Evolutionary conservation across 2,888 invertebrate genomes (phyloP), one percentile per base, ranked within the genome.

Genomic region (Bhutanitis thaidina): DNA sequence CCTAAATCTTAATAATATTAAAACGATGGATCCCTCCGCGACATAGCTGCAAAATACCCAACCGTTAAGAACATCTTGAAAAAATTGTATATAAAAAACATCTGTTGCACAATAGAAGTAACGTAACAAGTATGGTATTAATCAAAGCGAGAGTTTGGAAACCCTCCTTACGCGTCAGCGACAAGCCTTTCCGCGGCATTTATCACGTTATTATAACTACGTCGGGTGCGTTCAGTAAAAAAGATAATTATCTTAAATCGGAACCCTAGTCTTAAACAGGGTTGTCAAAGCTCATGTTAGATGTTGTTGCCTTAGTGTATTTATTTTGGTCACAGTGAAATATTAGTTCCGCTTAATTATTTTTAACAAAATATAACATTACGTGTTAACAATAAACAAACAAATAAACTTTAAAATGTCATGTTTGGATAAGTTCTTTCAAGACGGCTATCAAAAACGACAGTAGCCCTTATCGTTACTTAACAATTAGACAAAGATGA

Each of bases 111-210:
- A 77, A 79, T 78, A 77, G 77, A 75, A 74, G 60, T 70, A 66
- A 71, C 66, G 67, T 71, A 74, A 77, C 79, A 78, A 80, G 77
- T 72, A 71, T 72, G 69, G 70, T 77, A 80, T 80, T 80, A 80
- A 80, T 80, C 80, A 80, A 70, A 74, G 60, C 56, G 53, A 39
- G 60, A 65, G 61, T 62, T 56, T 58, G 68, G 68, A 69, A 71
- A 71, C 79, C 80, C 80, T 74, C 72, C 70, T 79, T 76, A 73
- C 80, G 83, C 87, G 86, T 87, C 87, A 87, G 61, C 74, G 78
- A 71, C 86, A 85, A 87, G 81, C 88, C 86, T 87, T 79, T 86
- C 77, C 87, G 81, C 84, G 72, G 87, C 88, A 84, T 88, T 88
- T 87, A 86, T 86, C 88, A 77, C 80, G 82, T 80, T 87, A 88